A percentile compares a stretch with the other conserved stretches of the same genome.
phyloP scores from a whole-genome alignment of 2,797 vertebrate genomes.

The Muraenolepis orangiensis region DNA sequence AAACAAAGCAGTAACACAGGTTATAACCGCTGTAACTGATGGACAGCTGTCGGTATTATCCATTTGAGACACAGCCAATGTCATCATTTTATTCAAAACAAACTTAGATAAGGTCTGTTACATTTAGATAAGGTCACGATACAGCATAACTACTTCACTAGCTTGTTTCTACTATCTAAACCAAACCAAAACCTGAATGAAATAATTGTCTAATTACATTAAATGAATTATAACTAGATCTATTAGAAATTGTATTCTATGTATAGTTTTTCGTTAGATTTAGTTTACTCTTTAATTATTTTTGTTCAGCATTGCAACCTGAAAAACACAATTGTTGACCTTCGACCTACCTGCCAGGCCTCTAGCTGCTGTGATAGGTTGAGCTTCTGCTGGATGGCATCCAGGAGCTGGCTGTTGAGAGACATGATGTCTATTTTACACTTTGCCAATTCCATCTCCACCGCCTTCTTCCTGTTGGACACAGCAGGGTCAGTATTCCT shows the following conservation, averaged over 20 bases:
- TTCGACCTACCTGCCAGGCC: conserved; percentile 91
- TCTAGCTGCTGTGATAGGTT: conserved; percentile 98
- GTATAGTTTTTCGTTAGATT: neutral
- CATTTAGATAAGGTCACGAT: neutral
- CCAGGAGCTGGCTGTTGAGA: conserved; percentile 93
- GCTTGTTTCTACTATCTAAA: neutral
- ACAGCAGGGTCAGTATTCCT: neutral
- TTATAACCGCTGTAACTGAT: too few relatives aligned
- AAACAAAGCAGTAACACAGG: too few relatives aligned
- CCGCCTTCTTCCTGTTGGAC: conserved; percentile 85
- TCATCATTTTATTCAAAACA: neutral
- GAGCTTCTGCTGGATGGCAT: conserved; percentile 97
- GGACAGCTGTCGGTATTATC: too few relatives aligned
- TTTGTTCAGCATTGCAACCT: neutral
- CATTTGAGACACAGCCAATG: conserved; percentile 38
- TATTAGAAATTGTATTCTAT: neutral
- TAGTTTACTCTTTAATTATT: neutral
- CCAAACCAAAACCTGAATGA: neutral
- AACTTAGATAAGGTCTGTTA: neutral
- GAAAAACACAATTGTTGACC: neutral
- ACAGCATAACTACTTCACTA: neutral
- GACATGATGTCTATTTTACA: conserved; percentile 98
- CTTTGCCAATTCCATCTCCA: conserved; percentile 94
- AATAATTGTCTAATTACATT: neutral
- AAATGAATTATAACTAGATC: neutral